These are phyloP conservation scores for Uropsilus gracilis DNA, from an alignment of 2,113 vertebrate genomes.

Conservation along the genomic window DNA sequence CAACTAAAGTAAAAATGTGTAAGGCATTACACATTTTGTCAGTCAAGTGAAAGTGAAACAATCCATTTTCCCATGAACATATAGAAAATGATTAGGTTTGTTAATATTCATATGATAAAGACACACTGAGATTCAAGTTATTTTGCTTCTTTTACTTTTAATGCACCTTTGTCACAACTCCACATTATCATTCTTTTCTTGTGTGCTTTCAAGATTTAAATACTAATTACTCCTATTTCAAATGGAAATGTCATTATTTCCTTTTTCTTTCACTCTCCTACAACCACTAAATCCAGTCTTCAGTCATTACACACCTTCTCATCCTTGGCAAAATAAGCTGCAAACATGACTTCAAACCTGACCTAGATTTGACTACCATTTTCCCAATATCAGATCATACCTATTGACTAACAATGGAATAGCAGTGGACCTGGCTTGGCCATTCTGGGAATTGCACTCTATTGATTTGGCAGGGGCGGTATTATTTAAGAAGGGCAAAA, in stretches of 20 bases:
- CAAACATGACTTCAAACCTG: neutral
- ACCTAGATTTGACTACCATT: neutral
- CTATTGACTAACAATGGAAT: neutral
- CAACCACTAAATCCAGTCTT: neutral
- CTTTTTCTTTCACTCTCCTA: neutral
- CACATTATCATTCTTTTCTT: neutral
- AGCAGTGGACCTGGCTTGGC: neutral
- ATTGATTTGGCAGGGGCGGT: neutral
- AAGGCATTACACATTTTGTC: neutral
- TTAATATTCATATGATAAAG: neutral
- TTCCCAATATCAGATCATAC: neutral
- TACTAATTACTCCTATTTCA: neutral
- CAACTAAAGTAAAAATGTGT: neutral
- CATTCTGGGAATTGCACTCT: neutral
- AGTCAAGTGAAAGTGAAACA: neutral
- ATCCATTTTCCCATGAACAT: neutral
- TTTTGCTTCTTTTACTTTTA: neutral
- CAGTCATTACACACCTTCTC: neutral
- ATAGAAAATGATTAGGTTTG: neutral
- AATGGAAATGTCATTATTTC: neutral
- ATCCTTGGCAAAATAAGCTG: neutral
- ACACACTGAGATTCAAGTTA: neutral
- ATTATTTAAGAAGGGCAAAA: neutral
- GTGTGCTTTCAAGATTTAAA: neutral
- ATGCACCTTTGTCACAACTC: neutral